These are phyloP conservation scores for Lepidocolaptes lacrymiger DNA, from an alignment of 2,797 vertebrate genomes.

Conservation along the genomic window DNA sequence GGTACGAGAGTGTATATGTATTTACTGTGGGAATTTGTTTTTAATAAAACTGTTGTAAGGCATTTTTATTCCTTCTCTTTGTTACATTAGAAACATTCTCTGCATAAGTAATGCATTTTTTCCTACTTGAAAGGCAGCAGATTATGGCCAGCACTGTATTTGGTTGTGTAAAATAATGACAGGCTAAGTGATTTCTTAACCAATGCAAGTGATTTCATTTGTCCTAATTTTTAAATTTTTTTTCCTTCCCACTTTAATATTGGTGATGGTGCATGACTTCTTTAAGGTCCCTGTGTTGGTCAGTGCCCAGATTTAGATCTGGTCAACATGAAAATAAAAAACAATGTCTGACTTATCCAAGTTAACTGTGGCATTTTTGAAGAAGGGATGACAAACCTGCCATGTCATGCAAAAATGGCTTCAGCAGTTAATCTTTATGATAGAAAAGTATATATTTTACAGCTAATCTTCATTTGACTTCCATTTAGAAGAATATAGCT, in stretches of 20 bases:
- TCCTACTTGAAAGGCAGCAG: slow-evolving; percentile 75
- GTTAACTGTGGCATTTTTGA: neutral
- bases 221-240: neutral
- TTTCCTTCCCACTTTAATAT: neutral
- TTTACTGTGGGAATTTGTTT: slow-evolving; percentile 89
- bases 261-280: neutral
- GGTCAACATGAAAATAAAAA: neutral
- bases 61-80: slow-evolving; percentile 84
- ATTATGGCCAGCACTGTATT: slow-evolving; percentile 71
- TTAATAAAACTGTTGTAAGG: slow-evolving; percentile 84
- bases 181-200: slow-evolving; percentile 52
- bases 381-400: neutral
- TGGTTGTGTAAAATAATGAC: slow-evolving; percentile 51
- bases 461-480: neutral
- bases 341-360: neutral
- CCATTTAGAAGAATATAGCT: neutral
- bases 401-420: neutral
- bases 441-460: neutral
- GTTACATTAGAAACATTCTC: slow-evolving; percentile 80
- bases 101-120: slow-evolving; percentile 83
- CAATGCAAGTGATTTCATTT: slow-evolving; percentile 52
- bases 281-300: neutral
- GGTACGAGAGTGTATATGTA: slow-evolving; percentile 81
- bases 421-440: neutral
- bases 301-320: neutral